Percentiles rank a stretch among this genome's conserved stretches.
Evolutionary conservation across 2,797 vertebrate genomes (phyloP).

Genomic region (Liasis olivaceus): DNA sequence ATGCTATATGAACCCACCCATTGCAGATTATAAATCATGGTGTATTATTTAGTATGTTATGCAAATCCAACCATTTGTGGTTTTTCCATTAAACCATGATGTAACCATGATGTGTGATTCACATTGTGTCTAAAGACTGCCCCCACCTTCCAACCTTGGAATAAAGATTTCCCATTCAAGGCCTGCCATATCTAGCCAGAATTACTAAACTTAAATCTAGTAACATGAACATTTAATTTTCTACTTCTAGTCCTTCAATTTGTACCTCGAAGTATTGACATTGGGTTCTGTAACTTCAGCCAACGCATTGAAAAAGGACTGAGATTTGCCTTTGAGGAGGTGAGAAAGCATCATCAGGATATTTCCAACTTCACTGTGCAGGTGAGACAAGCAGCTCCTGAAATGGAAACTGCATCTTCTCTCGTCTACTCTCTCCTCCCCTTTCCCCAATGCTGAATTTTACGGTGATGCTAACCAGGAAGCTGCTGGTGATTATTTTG

Average conservation of each 20-base stretch:
- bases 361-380: slow-evolving; percentile 83
- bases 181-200: not conserved
- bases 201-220: slow-evolving; percentile 1
- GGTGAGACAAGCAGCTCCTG: slow-evolving; percentile 73
- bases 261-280: slow-evolving; percentile 87
- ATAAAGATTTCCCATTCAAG: not conserved
- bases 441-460: not conserved
- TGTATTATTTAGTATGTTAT: not conserved
- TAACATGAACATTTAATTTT: slow-evolving; percentile 8
- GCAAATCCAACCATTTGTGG: not conserved
- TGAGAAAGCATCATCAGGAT: slow-evolving; percentile 79
- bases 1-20: not conserved
- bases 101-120: not conserved
- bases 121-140: not conserved
- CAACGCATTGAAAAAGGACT: slow-evolving; percentile 88
- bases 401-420: not conserved
- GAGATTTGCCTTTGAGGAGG: slow-evolving; percentile 82
- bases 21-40: not conserved
- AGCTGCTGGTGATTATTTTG: not conserved
- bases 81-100: not conserved
- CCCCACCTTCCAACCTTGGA: not conserved
- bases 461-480: too few species aligned
- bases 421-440: not conserved
- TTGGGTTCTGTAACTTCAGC: slow-evolving; percentile 90
- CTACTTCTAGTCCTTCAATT: slow-evolving; percentile 89